A percentile compares a stretch with the other conserved stretches of the same genome.
These are phyloP conservation scores for Physeter macrocephalus DNA, from an alignment of 2,113 vertebrate species.

Conservation along the genomic window DNA sequence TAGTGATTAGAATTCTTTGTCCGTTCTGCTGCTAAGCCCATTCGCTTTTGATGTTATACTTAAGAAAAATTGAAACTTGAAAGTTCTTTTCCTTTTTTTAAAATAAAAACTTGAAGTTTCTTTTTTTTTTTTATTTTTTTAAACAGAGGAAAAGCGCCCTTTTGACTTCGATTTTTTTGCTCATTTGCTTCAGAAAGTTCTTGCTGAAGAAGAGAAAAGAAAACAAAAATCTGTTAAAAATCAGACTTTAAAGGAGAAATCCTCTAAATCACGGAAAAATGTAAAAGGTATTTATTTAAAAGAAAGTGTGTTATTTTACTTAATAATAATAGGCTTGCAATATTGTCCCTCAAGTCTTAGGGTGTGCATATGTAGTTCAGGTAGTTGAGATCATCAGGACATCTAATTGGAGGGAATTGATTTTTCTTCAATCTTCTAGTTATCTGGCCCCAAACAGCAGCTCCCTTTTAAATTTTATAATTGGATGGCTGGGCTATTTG, in stretches of 20 bases:
- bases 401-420: not conserved
- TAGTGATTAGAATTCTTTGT: not conserved
- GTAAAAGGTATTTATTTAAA: slow-evolving; percentile 76
- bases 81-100: not conserved
- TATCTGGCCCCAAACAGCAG: not conserved
- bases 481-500: not conserved
- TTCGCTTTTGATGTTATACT: slow-evolving; percentile 45
- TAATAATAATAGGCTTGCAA: not conserved
- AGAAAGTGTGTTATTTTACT: not conserved
- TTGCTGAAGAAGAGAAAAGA: slow-evolving; percentile 87
- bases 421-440: not conserved
- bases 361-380: not conserved
- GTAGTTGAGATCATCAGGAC: not conserved
- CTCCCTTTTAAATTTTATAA: not conserved
- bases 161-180: slow-evolving; percentile 95
- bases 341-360: not conserved
- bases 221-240: slow-evolving; percentile 82
- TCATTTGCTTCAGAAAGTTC: slow-evolving; percentile 89
- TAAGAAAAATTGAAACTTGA: slow-evolving; percentile 33
- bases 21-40: not conserved
- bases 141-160: slow-evolving; percentile 88
- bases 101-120: slow-evolving; percentile 30
- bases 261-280: slow-evolving; percentile 72
- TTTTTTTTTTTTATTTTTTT: slow-evolving; percentile 55
- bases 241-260: slow-evolving; percentile 73